A percentile compares a stretch with the other conserved stretches of the same genome.
Conservation (phyloP, 2,888 invertebrate species). For the Malthinus seriepunctatus region DNA sequence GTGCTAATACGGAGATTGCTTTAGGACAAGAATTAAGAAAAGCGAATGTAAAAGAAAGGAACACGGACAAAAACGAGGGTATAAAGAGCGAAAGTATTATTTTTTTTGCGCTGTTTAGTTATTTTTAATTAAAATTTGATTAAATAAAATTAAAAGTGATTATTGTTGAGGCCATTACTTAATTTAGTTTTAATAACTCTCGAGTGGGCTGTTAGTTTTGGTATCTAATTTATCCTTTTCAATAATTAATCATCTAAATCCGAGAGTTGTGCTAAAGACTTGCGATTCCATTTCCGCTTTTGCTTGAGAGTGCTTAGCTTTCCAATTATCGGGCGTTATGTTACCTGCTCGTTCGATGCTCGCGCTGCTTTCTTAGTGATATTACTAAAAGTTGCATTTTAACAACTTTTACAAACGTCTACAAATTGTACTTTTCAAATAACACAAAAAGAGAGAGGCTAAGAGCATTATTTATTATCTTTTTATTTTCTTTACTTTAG, state of each 20-base stretch:
- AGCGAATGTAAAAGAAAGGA: too few species aligned
- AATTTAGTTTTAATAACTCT: constrained; percentile 21
- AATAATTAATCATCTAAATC: constrained; percentile 29
- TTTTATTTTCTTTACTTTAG: not conserved
- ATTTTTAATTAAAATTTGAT: not conserved
- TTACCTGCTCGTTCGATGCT: constrained; percentile 29
- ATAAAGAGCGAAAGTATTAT: not conserved
- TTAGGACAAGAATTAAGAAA: constrained; percentile 23
- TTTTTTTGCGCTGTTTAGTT: too few species aligned
- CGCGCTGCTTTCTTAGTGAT: not conserved
- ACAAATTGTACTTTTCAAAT: not conserved
- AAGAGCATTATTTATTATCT: not conserved
- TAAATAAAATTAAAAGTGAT: constrained; percentile 1
- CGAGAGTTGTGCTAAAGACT: constrained; percentile 25
- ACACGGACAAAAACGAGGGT: not conserved
- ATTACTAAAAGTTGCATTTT: constrained; percentile 16
- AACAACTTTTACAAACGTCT: not conserved
- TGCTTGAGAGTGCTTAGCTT: constrained; percentile 27
- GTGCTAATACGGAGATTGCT: constrained; percentile 29
- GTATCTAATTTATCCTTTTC: constrained; percentile 23
- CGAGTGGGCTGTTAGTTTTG: constrained; percentile 14
- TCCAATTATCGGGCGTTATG: constrained; percentile 30
- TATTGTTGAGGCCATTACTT: constrained; percentile 3
- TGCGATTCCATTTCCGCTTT: constrained; percentile 27
- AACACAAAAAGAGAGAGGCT: not conserved